Evolutionary conservation across 2,113 vertebrate genomes (phyloP).

Genomic region (Picathartes gymnocephalus): DNA sequence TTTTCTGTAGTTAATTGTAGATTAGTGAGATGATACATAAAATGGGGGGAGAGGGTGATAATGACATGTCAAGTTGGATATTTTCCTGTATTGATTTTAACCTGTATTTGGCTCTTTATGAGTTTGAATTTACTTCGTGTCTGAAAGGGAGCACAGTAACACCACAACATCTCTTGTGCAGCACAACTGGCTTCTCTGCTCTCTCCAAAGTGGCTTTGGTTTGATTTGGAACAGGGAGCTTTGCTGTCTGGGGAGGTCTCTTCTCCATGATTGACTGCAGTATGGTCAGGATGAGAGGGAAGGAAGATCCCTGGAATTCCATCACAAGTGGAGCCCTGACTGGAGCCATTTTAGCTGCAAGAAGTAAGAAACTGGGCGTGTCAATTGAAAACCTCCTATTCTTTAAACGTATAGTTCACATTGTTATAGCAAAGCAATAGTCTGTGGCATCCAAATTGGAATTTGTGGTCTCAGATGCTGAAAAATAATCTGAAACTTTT

Average conservation of each 20-base stretch:
- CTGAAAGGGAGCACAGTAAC: background rate
- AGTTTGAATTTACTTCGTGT: background rate
- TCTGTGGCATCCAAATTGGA: background rate
- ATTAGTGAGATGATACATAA: background rate
- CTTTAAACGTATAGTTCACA: background rate
- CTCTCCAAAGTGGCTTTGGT: background rate
- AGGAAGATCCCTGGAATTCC: constrained; percentile 98
- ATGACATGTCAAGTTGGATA: background rate
- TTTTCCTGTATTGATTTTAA: background rate
- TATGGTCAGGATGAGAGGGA: constrained; percentile 90
- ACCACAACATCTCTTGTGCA: background rate
- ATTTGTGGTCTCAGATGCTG: background rate
- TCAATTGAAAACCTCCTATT: background rate
- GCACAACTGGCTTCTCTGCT: background rate
- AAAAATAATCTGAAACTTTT: background rate
- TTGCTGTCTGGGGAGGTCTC: constrained; percentile 94
- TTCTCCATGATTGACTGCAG: constrained; percentile 98
- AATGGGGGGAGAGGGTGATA: background rate
- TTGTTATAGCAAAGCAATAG: background rate
- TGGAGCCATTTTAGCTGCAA: constrained; percentile 91
- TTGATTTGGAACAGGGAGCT: constrained; percentile 80
- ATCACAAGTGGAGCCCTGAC: constrained; percentile 96
- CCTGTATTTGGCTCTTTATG: background rate
- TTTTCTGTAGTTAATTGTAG: background rate
- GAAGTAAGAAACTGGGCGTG: constrained; percentile 81